phyloP scores from a whole-genome alignment of 1,140 invertebrate species.

The Megalopta genalis region DNA sequence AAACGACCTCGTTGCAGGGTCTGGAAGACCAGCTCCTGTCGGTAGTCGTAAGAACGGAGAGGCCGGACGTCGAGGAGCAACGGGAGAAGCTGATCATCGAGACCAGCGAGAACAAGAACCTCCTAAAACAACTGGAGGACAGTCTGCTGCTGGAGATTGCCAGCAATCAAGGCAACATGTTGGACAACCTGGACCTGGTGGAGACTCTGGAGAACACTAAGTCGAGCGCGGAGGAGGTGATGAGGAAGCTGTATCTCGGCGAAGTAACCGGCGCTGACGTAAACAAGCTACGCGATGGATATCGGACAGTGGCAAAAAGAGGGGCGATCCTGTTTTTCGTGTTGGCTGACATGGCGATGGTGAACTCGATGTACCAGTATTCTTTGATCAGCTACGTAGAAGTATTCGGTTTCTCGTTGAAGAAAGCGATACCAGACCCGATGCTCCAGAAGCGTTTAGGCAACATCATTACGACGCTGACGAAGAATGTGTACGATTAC shows the following conservation, averaged over 20 bases:
- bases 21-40: constrained; percentile 93
- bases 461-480: constrained; percentile 92
- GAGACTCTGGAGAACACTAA: constrained; percentile 94
- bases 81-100: constrained; percentile 91
- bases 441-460: constrained; percentile 85
- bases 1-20: constrained; percentile 79
- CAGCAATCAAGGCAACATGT: constrained; percentile 92
- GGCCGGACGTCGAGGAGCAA: constrained; percentile 92
- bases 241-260: constrained; percentile 87
- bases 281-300: constrained; percentile 89
- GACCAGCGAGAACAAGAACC: constrained; percentile 90
- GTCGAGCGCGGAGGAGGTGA: constrained; percentile 89
- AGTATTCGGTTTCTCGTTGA: constrained; percentile 89
- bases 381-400: constrained; percentile 89
- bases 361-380: constrained; percentile 96
- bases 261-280: constrained; percentile 88
- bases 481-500: constrained; percentile 92
- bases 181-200: constrained; percentile 93
- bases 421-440: constrained; percentile 88
- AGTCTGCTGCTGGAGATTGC: constrained; percentile 90
- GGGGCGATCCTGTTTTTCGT: constrained; percentile 95
- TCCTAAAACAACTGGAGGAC: constrained; percentile 90
- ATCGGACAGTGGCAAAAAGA: constrained; percentile 88
- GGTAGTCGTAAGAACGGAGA: constrained; percentile 91
- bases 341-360: constrained; percentile 90